phyloP scores from a whole-genome alignment of 2,113 vertebrate genomes.

The Picathartes gymnocephalus region DNA sequence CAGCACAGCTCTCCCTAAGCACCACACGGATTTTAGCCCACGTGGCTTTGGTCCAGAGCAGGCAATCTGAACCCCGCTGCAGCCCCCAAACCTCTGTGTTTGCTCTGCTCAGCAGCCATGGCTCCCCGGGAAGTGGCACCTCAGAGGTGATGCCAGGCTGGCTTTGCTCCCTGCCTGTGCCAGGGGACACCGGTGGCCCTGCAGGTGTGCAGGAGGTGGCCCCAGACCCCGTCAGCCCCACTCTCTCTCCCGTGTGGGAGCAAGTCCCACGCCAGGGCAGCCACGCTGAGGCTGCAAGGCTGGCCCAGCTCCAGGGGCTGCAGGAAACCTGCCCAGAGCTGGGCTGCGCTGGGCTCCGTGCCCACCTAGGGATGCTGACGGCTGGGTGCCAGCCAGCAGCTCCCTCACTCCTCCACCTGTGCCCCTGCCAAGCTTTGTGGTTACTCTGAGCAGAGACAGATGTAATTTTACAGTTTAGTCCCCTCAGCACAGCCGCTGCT shows the following conservation, averaged over 20 bases:
- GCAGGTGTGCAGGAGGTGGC: neutral
- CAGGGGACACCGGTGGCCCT: neutral
- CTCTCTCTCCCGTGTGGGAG: no score
- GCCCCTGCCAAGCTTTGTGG: neutral
- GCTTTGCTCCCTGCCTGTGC: neutral
- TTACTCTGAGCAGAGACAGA: neutral
- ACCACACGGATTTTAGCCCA: neutral
- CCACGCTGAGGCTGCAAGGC: neutral
- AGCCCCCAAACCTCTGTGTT: neutral
- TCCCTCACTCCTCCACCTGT: neutral
- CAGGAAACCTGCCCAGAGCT: neutral
- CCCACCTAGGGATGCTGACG: neutral
- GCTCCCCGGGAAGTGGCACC: neutral
- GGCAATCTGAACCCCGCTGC: neutral
- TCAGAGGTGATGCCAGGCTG: neutral
- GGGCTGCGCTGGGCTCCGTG: neutral
- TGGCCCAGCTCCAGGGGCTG: neutral
- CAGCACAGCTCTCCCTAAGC: neutral
- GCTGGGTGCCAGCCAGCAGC: neutral
- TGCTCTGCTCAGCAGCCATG: neutral
- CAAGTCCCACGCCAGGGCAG: rapidly evolving
- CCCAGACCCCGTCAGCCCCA: rapidly evolving
- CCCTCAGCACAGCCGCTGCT: no score
- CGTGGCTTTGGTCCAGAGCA: neutral
- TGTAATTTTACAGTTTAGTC: neutral